These are phyloP conservation scores for Drosophila colorata DNA, from an alignment of 2,888 invertebrate species.

Conservation along the genomic window DNA sequence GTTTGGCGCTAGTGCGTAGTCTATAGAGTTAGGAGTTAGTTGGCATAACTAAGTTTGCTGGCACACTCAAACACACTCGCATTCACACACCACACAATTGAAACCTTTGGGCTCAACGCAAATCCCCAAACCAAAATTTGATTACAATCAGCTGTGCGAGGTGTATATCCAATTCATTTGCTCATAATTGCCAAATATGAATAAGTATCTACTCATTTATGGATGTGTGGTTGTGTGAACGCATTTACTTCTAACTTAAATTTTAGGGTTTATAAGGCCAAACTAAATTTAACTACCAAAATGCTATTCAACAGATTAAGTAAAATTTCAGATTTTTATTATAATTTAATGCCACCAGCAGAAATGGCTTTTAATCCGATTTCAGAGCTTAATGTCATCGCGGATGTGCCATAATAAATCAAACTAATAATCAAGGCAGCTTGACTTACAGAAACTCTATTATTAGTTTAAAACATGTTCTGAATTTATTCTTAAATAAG, in stretches of 20 bases:
- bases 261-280: not conserved
- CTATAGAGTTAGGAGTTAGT: slow-evolving; percentile 52
- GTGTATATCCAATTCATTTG: slow-evolving; percentile 32
- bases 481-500: no score
- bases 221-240: not conserved
- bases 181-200: slow-evolving; percentile 46
- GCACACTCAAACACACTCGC: slow-evolving; percentile 10
- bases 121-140: slow-evolving; percentile 61
- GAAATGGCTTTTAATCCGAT: no score
- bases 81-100: slow-evolving; percentile 6
- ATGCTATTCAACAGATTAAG: no score
- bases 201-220: slow-evolving; percentile 3
- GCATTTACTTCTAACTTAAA: no score
- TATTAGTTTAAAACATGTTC: no score
- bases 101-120: slow-evolving; percentile 40
- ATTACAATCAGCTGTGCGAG: slow-evolving; percentile 62
- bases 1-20: slow-evolving; percentile 4
- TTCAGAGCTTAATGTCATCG: not conserved
- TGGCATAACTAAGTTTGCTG: slow-evolving; percentile 64
- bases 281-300: no score
- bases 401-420: not conserved
- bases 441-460: no score
- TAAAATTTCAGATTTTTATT: no score
- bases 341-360: no score
- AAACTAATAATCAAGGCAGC: not conserved